A percentile compares a stretch with the other conserved stretches of the same genome.
These are phyloP conservation scores for Octonoba sinensis DNA, from an alignment of 2,888 invertebrate species.

Conservation along the genomic window DNA sequence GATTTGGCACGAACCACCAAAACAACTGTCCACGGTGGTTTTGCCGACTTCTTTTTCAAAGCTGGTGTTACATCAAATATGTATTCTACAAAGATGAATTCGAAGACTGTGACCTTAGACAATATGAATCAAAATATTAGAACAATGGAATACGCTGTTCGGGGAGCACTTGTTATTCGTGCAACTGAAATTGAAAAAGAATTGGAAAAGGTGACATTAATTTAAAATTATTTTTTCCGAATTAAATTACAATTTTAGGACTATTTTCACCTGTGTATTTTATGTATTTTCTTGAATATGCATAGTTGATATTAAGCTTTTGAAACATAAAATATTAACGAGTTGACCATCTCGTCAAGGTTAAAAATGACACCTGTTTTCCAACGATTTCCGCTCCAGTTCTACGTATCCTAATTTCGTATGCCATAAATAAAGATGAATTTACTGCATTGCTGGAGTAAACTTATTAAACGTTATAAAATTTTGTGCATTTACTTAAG, in stretches of 20 bases:
- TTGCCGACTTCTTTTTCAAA: constrained; percentile 9
- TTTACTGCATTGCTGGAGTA: too few species aligned
- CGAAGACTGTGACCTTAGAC: constrained; percentile 73
- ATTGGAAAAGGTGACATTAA: constrained; percentile 79
- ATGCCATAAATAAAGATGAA: too few species aligned
- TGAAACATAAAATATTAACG: not conserved
- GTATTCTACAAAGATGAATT: constrained; percentile 37
- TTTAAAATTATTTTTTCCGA: constrained; percentile 78
- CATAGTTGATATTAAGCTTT: not conserved
- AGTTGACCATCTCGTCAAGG: too few species aligned
- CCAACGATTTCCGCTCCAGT: too few species aligned
- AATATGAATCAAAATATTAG: constrained; percentile 91
- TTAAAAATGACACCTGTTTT: too few species aligned
- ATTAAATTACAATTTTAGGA: not conserved
- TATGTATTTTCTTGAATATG: not conserved
- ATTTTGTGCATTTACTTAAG: too few species aligned
- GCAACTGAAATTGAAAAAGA: constrained; percentile 96
- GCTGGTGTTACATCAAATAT: too few species aligned
- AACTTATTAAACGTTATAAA: too few species aligned
- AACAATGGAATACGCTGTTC: constrained; percentile 96
- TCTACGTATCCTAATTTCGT: too few species aligned
- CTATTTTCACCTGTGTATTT: not conserved
- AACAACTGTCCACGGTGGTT: constrained; percentile 55
- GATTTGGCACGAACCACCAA: constrained; percentile 55
- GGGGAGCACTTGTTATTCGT: constrained; percentile 93